phyloP scores from a whole-genome alignment of 2,797 vertebrate species.

The Cynodonichthys magdalenae region DNA sequence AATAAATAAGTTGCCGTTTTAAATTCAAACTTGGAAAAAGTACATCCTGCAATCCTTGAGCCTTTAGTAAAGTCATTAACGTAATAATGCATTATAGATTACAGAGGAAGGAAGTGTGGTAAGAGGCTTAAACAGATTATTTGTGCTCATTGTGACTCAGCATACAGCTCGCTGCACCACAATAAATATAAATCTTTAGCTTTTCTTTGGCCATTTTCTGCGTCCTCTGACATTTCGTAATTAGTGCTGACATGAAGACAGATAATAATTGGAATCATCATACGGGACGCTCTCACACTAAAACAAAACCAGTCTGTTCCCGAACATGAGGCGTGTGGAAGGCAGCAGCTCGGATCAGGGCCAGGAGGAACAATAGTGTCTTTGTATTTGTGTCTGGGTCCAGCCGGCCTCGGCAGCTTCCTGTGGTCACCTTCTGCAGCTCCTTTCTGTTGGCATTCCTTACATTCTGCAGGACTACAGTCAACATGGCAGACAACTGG shows the following conservation, averaged over 20 bases:
- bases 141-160: conserved; percentile 30
- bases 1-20: conserved; percentile 23
- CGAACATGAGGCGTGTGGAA: conserved; percentile 50
- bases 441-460: conserved; percentile 68
- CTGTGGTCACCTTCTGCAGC: conserved; percentile 59
- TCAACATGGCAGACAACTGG: conserved; percentile 23
- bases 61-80: conserved; percentile 18
- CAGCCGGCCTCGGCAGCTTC: conserved; percentile 51
- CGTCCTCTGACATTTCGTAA: conserved; percentile 9
- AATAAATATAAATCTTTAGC: conserved; percentile 14
- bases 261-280: conserved; percentile 43
- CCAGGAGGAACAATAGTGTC: conserved; percentile 71
- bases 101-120: conserved; percentile 15
- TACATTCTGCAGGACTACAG: conserved; percentile 55
- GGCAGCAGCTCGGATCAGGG: conserved; percentile 54
- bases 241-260: conserved; percentile 33
- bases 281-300: conserved; percentile 30
- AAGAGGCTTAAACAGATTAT: conserved; percentile 9
- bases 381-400: conserved; percentile 61
- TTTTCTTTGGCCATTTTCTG: conserved; percentile 17
- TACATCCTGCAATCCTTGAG: conserved; percentile 17
- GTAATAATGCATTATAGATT: conserved; percentile 4
- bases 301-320: conserved; percentile 59
- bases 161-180: conserved; percentile 2
- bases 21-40: conserved; percentile 18